Base-by-base conservation (phyloP, 2,113 vertebrate genomes). In the Ophiodon elongatus region DNA sequence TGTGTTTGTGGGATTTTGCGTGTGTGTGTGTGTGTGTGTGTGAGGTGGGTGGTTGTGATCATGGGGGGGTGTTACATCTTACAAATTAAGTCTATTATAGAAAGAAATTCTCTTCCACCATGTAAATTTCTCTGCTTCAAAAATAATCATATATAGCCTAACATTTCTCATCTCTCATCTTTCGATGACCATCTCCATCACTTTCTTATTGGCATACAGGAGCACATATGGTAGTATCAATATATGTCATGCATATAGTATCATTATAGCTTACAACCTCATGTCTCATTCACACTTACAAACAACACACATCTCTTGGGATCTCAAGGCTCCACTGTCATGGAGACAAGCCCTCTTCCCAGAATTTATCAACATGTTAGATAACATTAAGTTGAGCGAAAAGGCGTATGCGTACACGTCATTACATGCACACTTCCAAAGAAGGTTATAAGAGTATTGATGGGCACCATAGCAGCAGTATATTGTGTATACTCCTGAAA, bases 1-100 rank as follows among this genome's bases (percentile, higher is more conserved):
- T 84, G 85, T 71, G 87, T 78, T 88, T 74, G 85, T 73, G 56
- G 63, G 69, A n/a, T 76, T 52, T 29, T 82, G 82, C 35, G 33
- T 59, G 27, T 50, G 66, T 11, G 74, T 43, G 39, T 9, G 45
- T 9, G n/a, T 57, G 35, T 50, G 66, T 19, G 63, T 33, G 39
- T 13, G 50, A 57, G 62, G 66, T 64, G 71, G 67, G 37, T 39
- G 64, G 25, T 56, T 47, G 69, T 76, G 81, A 73, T 84, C 76
- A 72, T 70, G 59, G 83, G 31, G 15, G 45, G 59, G 82, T 76
- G 70, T 83, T 84, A 71, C 45, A 68, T 64, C 80, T 82, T 50
- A 89, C 23, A 1, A 73, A 77, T 57, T 69, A 70, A 69, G 79
- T 75, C 29, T 29, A 17, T 33, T 54, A 45, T 33, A 62, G 68